These are phyloP conservation scores for Cistogaster globosa DNA, from an alignment of 2,888 invertebrate species.

Conservation along the genomic window DNA sequence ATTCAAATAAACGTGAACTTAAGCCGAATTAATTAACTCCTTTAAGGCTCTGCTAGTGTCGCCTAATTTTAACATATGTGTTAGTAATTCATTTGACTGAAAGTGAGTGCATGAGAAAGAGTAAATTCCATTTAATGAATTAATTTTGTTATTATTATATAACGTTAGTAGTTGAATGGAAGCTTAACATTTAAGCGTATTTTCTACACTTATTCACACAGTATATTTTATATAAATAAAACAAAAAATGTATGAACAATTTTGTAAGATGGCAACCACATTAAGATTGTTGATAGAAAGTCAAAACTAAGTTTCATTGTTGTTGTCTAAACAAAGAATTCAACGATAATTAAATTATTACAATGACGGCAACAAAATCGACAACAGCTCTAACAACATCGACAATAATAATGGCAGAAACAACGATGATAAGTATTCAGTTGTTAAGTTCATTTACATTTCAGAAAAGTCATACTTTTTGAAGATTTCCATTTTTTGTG, in stretches of 20 bases:
- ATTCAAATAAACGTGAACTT: too few species aligned
- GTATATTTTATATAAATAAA: background rate
- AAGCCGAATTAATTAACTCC: background rate
- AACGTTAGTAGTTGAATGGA: constrained; percentile 35
- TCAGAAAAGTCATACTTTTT: constrained; percentile 10
- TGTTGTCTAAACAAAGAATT: constrained; percentile 61
- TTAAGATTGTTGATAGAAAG: constrained; percentile 55
- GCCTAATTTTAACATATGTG: background rate
- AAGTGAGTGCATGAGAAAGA: constrained; percentile 14
- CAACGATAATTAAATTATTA: constrained; percentile 61
- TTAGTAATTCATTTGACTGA: background rate
- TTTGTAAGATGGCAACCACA: background rate
- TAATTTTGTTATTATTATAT: constrained; percentile 51
- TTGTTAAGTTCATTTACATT: constrained; percentile 65
- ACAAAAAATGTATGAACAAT: background rate
- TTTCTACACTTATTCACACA: background rate
- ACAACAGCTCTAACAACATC: background rate
- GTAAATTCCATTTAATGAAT: constrained; percentile 55
- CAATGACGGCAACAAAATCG: constrained; percentile 17
- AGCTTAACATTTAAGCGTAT: background rate
- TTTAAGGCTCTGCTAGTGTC: background rate
- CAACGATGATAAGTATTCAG: constrained; percentile 40
- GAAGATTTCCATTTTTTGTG: constrained; percentile 22
- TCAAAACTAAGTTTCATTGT: constrained; percentile 48
- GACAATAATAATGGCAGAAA: constrained; percentile 27